phyloP scores from a whole-genome alignment of 2,888 invertebrate species.

The Andrena bicolor region DNA sequence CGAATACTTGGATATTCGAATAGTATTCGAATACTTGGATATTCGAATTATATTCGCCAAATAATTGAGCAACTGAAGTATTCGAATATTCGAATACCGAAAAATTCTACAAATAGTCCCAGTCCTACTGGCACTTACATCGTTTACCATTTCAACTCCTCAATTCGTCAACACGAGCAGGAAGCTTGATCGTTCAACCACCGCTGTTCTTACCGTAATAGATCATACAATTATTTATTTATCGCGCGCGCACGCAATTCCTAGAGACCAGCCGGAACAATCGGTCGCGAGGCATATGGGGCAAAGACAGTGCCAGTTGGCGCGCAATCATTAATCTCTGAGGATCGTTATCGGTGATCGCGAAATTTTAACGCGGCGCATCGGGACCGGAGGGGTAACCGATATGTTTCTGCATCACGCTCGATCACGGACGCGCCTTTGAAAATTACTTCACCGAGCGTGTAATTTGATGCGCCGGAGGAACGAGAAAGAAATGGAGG shows the following conservation, averaged over 20 bases:
- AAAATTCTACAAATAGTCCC: too few species aligned
- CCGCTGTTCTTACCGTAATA: neutral
- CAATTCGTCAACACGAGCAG: neutral
- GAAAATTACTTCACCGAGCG: conserved; percentile 71
- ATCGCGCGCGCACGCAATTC: conserved; percentile 1
- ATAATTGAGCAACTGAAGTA: too few species aligned
- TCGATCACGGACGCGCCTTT: conserved; percentile 63
- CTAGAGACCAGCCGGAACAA: conserved; percentile 10
- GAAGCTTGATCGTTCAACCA: neutral
- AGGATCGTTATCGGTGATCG: conserved; percentile 65
- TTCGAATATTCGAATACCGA: too few species aligned
- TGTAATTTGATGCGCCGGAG: conserved; percentile 67
- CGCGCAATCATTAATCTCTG: conserved; percentile 60
- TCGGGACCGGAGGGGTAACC: conserved; percentile 61
- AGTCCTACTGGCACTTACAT: too few species aligned
- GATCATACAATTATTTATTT: conserved; percentile 18
- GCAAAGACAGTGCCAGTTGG: conserved; percentile 18
- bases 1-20: too few species aligned
- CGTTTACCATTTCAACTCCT: neutral
- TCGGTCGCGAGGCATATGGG: neutral
- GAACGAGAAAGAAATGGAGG: conserved; percentile 48
- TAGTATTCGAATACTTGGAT: too few species aligned
- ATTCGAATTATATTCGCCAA: too few species aligned
- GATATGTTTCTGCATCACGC: conserved; percentile 67
- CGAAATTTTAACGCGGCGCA: conserved; percentile 61